Base-by-base conservation (phyloP, 2,888 invertebrate genomes). In the Camptogramma bilineatum region DNA sequence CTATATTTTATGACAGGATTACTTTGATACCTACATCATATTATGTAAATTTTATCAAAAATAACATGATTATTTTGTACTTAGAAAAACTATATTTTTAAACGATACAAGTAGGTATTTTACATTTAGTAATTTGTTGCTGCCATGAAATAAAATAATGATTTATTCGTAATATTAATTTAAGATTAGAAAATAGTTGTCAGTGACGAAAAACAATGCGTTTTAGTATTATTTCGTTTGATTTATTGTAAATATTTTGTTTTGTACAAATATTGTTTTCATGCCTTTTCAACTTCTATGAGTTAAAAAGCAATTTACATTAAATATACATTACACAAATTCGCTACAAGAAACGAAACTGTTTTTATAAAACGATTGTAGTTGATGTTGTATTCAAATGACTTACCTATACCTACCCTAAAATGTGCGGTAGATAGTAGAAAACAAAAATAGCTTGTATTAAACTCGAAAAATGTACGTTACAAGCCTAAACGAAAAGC, bases 151-250 rank as follows among this genome's bases (percentile, higher is more conserved):
- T 13, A 28, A 52, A 60, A 48, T 64, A 46, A 55, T 54, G 16
- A 48, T 17, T 53, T 56, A 51, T 52, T n/a, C 46, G 52, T 64
- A n/a, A 53, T 52, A 61, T 31, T 66, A 62, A 55, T 57, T 55
- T 52, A 47, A 16, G 28, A 55, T 56, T 62, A 48, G 13, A 19
- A 28, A 46, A 52, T 57, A 34, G 57, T 31, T 51, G 73, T 74
- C 74, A 69, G 62, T 73, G 81, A 85, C 86, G 88, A 86, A 87
- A 81, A 59, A 76, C 74, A 89, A 90, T 91, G 90, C 90, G 91
- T 91, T 92, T 86, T 91, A 91, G 91, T 91, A 91, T 90, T 87
- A 82, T 88, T 90, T 91, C 87, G 88, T 91, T 89, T 68, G 74
- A 47, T 18, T 72, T 66, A 66, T 48, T 80, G 73, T 79, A 77